Evolutionary conservation across 2,888 invertebrate genomes (phyloP).

Genomic region (Rapana venosa): DNA sequence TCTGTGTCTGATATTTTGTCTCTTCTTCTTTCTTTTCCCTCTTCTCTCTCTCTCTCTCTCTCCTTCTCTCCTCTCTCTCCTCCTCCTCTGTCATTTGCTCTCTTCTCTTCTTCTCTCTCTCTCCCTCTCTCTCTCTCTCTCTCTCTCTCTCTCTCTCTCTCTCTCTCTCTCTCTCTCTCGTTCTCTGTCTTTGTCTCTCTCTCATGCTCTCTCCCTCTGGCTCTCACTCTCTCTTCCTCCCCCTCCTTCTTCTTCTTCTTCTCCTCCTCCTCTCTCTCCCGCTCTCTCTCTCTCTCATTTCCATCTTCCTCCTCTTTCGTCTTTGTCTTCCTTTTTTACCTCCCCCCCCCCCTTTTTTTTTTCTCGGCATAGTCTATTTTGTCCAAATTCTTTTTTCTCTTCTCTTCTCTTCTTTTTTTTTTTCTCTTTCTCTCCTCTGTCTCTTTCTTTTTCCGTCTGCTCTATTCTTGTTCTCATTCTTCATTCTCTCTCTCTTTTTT

Average conservation of each 20-base stretch:
- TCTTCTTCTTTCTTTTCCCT: neutral
- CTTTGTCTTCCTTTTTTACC: neutral
- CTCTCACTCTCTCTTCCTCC: conserved; percentile 5
- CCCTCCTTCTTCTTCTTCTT: neutral
- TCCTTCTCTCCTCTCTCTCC: too few relatives aligned
- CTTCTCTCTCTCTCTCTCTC: neutral
- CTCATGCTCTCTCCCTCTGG: neutral
- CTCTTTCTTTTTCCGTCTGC: too few relatives aligned
- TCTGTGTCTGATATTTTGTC: neutral
- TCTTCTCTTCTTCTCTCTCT: neutral
- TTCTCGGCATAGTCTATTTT: neutral
- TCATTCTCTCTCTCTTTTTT: too few relatives aligned
- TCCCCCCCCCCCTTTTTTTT: neutral
- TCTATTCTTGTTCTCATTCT: too few relatives aligned
- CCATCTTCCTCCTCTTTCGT: neutral
- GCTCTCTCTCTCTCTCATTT: neutral
- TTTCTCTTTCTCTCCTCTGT: too few relatives aligned
- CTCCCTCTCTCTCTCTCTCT: neutral
- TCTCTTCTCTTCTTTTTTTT: neutral
- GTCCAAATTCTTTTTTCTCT: neutral
- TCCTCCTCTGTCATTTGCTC: neutral
- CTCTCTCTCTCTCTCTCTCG: neutral
- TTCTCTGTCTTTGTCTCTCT: neutral
- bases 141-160: neutral
- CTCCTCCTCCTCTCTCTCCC: neutral